Conservation (phyloP, 2,888 invertebrate species). For the Oscheius sp. region DNA sequence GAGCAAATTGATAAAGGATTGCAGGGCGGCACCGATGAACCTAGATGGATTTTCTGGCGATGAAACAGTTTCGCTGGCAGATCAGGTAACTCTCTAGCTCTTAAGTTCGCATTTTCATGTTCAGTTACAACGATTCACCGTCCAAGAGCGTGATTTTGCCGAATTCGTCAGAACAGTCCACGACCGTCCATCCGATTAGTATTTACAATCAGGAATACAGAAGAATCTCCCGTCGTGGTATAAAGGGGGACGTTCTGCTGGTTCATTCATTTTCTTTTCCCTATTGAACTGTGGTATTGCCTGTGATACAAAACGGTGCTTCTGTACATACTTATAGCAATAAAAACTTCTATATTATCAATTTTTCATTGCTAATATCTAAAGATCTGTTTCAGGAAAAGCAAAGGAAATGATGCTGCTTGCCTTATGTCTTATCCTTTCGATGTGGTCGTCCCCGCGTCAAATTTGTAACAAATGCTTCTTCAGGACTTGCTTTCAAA, state of each 20-base stretch:
- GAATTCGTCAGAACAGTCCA: conserved; percentile 16
- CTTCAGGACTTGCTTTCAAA: background rate
- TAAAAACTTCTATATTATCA: background rate
- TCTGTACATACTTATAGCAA: background rate
- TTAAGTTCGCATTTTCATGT: background rate
- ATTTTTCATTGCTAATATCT: background rate
- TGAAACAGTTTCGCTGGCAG: background rate
- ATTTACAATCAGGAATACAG: no score
- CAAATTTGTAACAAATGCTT: background rate
- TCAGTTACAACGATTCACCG: conserved; percentile 16
- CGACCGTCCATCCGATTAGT: background rate
- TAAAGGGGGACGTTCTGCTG: no score
- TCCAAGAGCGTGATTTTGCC: conserved; percentile 16
- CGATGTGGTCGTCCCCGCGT: no score
- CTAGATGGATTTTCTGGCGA: conserved; percentile 22
- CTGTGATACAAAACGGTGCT: conserved; percentile 18
- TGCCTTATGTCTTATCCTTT: background rate
- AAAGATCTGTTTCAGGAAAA: background rate
- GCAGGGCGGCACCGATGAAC: conserved; percentile 14
- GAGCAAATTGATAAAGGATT: conserved; percentile 25
- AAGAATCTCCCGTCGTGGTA: background rate
- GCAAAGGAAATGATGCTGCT: background rate
- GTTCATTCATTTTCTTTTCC: no score
- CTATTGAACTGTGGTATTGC: no score
- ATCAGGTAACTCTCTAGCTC: background rate